Evolutionary conservation across 2,113 vertebrate species (phyloP).

Genomic region (Vombatus ursinus): DNA sequence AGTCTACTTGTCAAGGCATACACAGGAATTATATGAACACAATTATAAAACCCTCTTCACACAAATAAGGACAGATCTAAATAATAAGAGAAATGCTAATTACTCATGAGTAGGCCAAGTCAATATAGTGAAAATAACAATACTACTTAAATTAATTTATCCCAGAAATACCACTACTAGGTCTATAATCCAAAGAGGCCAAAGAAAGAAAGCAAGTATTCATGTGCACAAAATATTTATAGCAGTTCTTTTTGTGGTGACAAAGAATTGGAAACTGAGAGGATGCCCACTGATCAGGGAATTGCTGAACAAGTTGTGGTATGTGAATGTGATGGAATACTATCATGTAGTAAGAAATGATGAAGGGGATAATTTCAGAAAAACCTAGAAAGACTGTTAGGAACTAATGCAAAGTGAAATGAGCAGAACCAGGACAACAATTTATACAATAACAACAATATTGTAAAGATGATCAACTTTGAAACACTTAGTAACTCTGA

Average conservation of each 20-base stretch:
- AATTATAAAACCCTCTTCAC: neutral
- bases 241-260: neutral
- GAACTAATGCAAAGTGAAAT: neutral
- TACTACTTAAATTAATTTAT: neutral
- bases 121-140: neutral
- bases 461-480: neutral
- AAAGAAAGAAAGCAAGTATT: neutral
- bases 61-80: neutral
- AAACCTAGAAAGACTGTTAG: neutral
- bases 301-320: neutral
- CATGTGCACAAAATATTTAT: neutral
- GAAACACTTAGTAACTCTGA: neutral
- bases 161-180: neutral
- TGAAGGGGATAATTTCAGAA: neutral
- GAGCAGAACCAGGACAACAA: neutral
- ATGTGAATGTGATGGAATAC: neutral
- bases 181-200: neutral
- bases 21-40: neutral
- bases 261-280: neutral
- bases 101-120: neutral
- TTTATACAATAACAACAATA: neutral
- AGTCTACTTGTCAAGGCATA: neutral
- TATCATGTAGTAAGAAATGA: neutral
- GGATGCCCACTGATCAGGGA: neutral
- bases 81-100: neutral